Conservation (phyloP, 2,888 invertebrate genomes). For the Caenorhabditis afra region DNA sequence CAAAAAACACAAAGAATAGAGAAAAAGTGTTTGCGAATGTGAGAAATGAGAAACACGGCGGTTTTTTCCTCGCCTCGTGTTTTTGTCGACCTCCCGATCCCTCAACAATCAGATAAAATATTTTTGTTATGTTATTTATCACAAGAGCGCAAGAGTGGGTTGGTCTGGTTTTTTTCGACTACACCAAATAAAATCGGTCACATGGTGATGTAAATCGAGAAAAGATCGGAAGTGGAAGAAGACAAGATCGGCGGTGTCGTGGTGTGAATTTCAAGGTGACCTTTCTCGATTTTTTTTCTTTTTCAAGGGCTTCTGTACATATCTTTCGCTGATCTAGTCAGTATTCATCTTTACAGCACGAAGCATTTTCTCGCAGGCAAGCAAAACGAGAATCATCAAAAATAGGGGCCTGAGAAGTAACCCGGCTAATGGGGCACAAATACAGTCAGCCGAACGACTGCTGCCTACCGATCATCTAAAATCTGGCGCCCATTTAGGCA, state of each 20-base stretch:
- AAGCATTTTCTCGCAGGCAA: background rate
- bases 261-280: slow-evolving; percentile 19
- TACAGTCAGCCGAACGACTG: slow-evolving; percentile 38
- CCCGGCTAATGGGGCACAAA: slow-evolving; percentile 22
- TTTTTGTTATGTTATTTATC: slow-evolving; percentile 44
- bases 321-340: too few relatives aligned
- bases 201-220: slow-evolving; percentile 13
- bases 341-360: too few relatives aligned
- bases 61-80: background rate
- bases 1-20: too few relatives aligned
- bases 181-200: slow-evolving; percentile 28
- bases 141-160: slow-evolving; percentile 2
- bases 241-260: slow-evolving; percentile 6
- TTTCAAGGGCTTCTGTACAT: too few relatives aligned
- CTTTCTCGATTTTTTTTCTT: background rate
- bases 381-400: slow-evolving; percentile 1
- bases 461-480: slow-evolving; percentile 45
- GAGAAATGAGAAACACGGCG: background rate
- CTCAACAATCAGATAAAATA: slow-evolving; percentile 36
- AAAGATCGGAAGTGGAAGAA: slow-evolving; percentile 27
- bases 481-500: slow-evolving; percentile 55
- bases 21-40: slow-evolving; percentile 27
- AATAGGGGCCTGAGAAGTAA: background rate
- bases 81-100: slow-evolving; percentile 3
- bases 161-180: slow-evolving; percentile 50